Evolutionary conservation across 2,797 vertebrate genomes (phyloP), one percentile per base, ranked within the genome.

Genomic region (Crocodylus rhombifer): DNA sequence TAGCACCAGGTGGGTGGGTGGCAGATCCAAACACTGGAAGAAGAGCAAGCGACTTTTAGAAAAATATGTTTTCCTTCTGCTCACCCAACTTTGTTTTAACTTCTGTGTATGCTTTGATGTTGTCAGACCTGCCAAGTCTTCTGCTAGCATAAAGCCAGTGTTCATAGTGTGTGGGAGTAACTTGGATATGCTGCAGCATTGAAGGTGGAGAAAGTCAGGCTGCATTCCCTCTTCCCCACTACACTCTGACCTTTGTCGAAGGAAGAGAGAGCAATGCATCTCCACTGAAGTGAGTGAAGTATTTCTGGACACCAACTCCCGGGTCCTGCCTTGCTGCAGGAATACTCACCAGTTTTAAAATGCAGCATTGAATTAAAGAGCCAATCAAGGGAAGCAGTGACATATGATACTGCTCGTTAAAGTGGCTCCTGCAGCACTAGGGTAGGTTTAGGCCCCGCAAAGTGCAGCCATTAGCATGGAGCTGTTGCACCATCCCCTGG

Each of bases 401-500:
- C 80, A 42, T 4, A 33, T 79, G 87, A 91, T 55, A 1, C 15
- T 90, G 88, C 91, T 90, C 80, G 23, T 26, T 56, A 74, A 80
- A 62, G 30, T 60, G 57, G n/a, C n/a, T 95, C 76, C 91, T 75
- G 95, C 86, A 92, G 94, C 87, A 84, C 84, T 97, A 95, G 95
- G 92, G 93, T 86, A 90, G 26, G 28, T 90, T 87, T 95, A 89
- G 33, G 9, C 42, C 30, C 25, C 57, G 76, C 69, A 20, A 71
- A 69, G 83, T 95, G 60, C 79, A 91, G 83, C 78, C 69, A 51
- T 82, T 75, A 2, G 28, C 80, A 60, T 57, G 69, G 77, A 51
- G 7, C 61, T n/a, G 10, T 64, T 83, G 20, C 18, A 85, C 9
- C 74, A 81, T 56, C 84, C n/a, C 64, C 58, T 30, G 80, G n/a